Evolutionary conservation across 2,888 invertebrate genomes (phyloP), one percentile per base, ranked within the genome.

Genomic region (Melanargia galathea): DNA sequence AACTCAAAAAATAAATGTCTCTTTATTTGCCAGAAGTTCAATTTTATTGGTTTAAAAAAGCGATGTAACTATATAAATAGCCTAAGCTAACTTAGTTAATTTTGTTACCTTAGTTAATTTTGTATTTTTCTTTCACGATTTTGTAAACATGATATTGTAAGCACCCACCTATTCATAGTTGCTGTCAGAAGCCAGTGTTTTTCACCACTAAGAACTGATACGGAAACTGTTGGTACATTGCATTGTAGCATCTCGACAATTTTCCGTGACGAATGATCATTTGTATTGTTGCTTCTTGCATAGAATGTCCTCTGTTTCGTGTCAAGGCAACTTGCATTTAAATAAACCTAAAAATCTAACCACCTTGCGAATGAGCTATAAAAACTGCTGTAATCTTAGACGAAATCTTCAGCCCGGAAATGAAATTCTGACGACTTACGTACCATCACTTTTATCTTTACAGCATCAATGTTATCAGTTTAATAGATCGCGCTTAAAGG

Each of bases 211-310:
- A 60, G 43, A 62, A 54, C 22, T 24, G 38, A 54, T 54, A 54
- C 54, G 54, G 54, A 54, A 24, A 54, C 54, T 10, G 22, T n/a
- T 20, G 8, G 10, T 22, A 16, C 55, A 55, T 55, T 55, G 55
- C 43, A 24, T 22, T 54, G 26, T 43, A 43, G 55, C 52, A 52
- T 55, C 55, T 55, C 40, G 43, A 55, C 55, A 55, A 43, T 40
- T 55, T 38, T 54, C 40, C 11, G 55, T 43, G 43, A 43, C 55
- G 26, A 55, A 55, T 55, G 55, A 55, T 26, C 16, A 40, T 22
- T 52, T 20, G 52, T 11, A 35, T 52, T 52, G 52, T 52, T 49
- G 30, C 16, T 52, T 52, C 33, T 52, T 52, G 33, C 33, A 20
- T 20, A 33, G 13, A 52, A 20, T 16, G 35, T 35, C 20, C 51